These are phyloP conservation scores for Misgurnus mizolepis DNA, from an alignment of 2,113 vertebrate species.

Conservation along the genomic window DNA sequence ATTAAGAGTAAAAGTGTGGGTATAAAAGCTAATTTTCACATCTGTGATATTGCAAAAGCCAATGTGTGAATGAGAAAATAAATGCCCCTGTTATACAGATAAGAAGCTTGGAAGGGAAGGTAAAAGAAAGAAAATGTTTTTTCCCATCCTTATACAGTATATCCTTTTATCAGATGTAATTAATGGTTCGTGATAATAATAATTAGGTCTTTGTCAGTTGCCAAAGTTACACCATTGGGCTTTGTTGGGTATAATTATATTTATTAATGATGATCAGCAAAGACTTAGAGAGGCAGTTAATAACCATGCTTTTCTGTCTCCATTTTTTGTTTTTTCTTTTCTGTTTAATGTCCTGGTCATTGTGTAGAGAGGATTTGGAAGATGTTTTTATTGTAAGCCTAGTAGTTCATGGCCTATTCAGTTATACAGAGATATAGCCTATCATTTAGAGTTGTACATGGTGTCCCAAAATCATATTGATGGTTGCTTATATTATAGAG, in stretches of 20 bases:
- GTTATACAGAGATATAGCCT: constrained; percentile 34
- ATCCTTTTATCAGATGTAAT: constrained; percentile 65
- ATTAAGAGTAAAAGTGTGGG: not conserved
- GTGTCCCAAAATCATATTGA: constrained; percentile 2
- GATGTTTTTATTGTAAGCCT: not conserved
- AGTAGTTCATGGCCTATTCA: not conserved
- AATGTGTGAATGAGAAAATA: constrained; percentile 14
- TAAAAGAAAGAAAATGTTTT: constrained; percentile 17
- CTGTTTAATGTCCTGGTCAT: constrained; percentile 41
- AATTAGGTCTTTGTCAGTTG: constrained; percentile 60
- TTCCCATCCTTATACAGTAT: constrained; percentile 15
- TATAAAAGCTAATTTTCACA: not conserved
- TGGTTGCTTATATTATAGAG: not conserved
- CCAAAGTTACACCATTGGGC: constrained; percentile 54
- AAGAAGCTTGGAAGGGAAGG: not conserved
- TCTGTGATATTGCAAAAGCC: constrained; percentile 12
- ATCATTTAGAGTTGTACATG: constrained; percentile 35
- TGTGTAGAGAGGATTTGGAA: constrained; percentile 12
- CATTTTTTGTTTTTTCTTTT: constrained; percentile 55
- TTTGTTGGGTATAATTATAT: constrained; percentile 71
- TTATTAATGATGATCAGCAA: constrained; percentile 68
- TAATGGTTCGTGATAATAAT: constrained; percentile 62
- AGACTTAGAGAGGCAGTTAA: constrained; percentile 56
- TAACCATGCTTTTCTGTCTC: constrained; percentile 60
- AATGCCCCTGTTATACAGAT: not conserved